Conservation (phyloP, 1,140 invertebrate genomes). For the Cydia pomonella region DNA sequence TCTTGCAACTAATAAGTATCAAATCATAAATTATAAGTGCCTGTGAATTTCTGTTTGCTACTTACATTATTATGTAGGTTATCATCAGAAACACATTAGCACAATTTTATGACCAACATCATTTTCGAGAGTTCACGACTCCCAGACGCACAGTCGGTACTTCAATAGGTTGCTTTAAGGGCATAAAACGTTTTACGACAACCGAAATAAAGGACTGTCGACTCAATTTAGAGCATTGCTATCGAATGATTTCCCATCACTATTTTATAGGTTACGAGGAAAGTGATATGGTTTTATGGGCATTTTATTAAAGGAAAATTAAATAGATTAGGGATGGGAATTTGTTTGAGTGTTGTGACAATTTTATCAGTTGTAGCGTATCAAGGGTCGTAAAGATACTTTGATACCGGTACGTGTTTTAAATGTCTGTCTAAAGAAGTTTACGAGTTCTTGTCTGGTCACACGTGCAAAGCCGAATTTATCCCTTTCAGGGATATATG, state of each 20-base stretch:
- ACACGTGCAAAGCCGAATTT: too few relatives aligned
- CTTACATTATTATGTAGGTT: not conserved
- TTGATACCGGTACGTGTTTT: not conserved
- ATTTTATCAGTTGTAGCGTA: not conserved
- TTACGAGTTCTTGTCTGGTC: not conserved
- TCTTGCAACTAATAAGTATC: not conserved
- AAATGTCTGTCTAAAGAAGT: not conserved
- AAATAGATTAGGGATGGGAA: conserved; percentile 26
- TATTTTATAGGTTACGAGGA: conserved; percentile 9
- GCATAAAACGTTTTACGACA: conserved; percentile 26
- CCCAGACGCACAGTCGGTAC: conserved; percentile 22
- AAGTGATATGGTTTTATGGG: conserved; percentile 8
- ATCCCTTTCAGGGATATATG: too few relatives aligned
- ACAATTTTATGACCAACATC: not conserved
- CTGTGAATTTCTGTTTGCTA: not conserved
- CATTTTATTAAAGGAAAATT: conserved; percentile 19
- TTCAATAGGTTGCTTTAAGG: conserved; percentile 2
- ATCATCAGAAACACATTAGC: conserved; percentile 6
- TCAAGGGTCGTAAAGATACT: not conserved
- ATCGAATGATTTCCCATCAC: conserved; percentile 26
- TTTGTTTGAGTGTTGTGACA: conserved; percentile 2
- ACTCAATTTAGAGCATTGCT: conserved; percentile 19
- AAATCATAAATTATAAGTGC: not conserved
- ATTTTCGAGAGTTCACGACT: not conserved
- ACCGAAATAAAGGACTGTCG: conserved; percentile 24